Base-by-base conservation (phyloP, 1,140 invertebrate species). In the Drosophila navojoa region DNA sequence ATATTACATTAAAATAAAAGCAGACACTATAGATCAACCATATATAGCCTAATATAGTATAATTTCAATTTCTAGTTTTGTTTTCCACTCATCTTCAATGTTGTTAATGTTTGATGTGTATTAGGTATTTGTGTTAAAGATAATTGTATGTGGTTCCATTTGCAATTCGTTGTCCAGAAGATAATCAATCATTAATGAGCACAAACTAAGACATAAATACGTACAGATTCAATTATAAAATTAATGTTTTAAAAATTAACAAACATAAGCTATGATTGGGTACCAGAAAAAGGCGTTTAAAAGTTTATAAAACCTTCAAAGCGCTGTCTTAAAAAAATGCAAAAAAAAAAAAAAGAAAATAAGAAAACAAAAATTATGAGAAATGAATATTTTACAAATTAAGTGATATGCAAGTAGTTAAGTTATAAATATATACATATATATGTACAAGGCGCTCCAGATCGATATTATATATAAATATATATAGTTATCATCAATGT, bases 401-500 rank as follows among this genome's bases (percentile, higher is more conserved):
- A 73, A 68, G 71, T 73, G 71, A 73, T 73, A 73, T 73, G 64
- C 70, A 53, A 47, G 22, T 68, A 68, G 63, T 59, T 68, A 72
- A 72, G 74, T 49, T 38, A 38, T 64, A n/a, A 71, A 49, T 49
- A 42, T 66, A 19, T 52, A 53, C 2, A 44, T 60, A 71, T 71
- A 55, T 49, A 38, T 71, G 47, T 52, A 53, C 42, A 68, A 54
- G 11, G 57, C 55, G 67, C 58, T 69, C 69, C 63, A 68, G 61
- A 62, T 68, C 49, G 64, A 73, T 68, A 61, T 73, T 74, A 63
- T 52, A 67, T 63, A 45, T 45, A 32, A 32, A 32, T 32, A 32
- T 32, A 32, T 32, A 63, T 68, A 72, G 55, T 82, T 61, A 76
- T 77, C 67, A 76, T 81, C 79, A 76, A 82, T 85, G 76, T 82